These are phyloP conservation scores for Parthenolecanium corni DNA, from an alignment of 2,888 invertebrate genomes.

Conservation along the genomic window DNA sequence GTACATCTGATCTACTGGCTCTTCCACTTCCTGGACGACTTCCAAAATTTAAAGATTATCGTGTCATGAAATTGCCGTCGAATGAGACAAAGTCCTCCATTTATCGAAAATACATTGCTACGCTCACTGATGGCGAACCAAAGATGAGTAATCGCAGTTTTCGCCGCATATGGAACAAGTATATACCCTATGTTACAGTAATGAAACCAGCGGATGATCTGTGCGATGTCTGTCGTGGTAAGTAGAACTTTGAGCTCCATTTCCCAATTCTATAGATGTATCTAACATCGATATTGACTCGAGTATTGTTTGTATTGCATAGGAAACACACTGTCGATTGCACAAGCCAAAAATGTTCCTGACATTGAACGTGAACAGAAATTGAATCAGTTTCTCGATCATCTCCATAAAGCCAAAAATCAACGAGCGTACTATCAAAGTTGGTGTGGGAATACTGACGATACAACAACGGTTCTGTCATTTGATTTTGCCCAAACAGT, in stretches of 20 bases:
- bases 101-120: not conserved
- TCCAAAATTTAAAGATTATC: not conserved
- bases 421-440: not conserved
- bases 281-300: too few relatives aligned
- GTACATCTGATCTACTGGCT: not conserved
- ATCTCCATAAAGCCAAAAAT: not conserved
- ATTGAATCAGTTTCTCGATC: not conserved
- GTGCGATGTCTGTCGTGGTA: not conserved
- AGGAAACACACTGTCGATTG: not conserved
- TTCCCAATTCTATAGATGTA: too few relatives aligned
- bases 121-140: not conserved
- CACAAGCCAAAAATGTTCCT: not conserved
- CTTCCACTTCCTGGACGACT: not conserved
- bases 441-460: not conserved
- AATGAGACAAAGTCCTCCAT: not conserved
- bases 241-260: too few relatives aligned
- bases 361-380: not conserved
- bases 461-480: slow-evolving; percentile 1
- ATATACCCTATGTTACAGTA: not conserved
- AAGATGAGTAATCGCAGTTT: not conserved
- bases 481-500: not conserved
- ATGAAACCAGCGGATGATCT: not conserved
- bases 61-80: not conserved
- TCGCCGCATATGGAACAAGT: not conserved
- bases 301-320: too few relatives aligned